Conservation (phyloP, 2,113 vertebrate species). For the Macrotis lagotis region DNA sequence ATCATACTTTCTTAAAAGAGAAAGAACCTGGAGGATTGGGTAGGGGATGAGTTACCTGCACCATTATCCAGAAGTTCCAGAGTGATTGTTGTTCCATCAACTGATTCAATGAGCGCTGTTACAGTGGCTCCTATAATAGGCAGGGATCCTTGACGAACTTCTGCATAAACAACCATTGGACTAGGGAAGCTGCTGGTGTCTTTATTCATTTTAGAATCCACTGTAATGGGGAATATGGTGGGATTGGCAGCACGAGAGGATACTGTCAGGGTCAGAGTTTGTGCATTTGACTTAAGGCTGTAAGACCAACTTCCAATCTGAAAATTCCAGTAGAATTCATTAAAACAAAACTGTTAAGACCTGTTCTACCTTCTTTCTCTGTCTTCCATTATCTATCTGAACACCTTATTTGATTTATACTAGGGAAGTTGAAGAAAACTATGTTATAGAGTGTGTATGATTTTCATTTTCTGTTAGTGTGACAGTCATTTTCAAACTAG, state of each 20-base stretch:
- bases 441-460: not conserved
- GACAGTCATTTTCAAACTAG: not conserved
- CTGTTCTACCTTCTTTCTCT: not conserved
- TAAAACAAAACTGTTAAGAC: conserved; percentile 34
- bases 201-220: conserved; percentile 74
- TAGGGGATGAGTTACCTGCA: conserved; percentile 77
- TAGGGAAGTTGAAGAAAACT: not conserved
- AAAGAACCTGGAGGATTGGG: not conserved
- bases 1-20: not conserved
- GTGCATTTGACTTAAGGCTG: conserved; percentile 47
- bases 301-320: conserved; percentile 84
- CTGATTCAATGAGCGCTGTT: conserved; percentile 80
- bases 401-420: not conserved
- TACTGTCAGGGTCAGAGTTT: conserved; percentile 78
- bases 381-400: not conserved
- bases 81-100: not conserved
- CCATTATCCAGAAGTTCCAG: conserved; percentile 83
- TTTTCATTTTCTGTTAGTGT: not conserved
- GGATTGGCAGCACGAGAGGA: conserved; percentile 75
- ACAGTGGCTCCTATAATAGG: conserved; percentile 83
- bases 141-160: conserved; percentile 80
- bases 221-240: conserved; percentile 76
- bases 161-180: conserved; percentile 82
- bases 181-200: conserved; percentile 65
- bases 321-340: conserved; percentile 44